Evolutionary conservation across 2,888 invertebrate species (phyloP).

Genomic region (Celastrina argiolus): DNA sequence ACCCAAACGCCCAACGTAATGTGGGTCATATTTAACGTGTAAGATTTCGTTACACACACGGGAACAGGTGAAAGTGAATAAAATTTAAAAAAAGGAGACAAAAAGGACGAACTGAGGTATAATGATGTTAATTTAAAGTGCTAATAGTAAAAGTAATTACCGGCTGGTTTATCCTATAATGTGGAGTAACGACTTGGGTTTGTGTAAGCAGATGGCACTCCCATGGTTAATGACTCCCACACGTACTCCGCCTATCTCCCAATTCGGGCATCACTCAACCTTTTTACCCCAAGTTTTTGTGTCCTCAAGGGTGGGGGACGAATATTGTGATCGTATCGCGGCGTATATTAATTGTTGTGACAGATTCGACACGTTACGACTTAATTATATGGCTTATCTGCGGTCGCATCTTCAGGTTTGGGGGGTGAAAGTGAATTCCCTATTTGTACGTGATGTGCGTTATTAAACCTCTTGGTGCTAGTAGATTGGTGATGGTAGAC

Average conservation of each 20-base stretch:
- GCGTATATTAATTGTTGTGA: slow-evolving; percentile 4
- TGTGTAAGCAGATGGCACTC: not conserved
- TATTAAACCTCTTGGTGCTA: not conserved
- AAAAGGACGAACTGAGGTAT: too few relatives aligned
- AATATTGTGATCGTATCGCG: slow-evolving; percentile 10
- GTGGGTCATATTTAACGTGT: too few relatives aligned
- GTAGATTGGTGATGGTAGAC: not conserved
- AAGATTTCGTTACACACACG: too few relatives aligned
- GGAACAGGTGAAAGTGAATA: too few relatives aligned
- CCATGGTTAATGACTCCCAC: not conserved
- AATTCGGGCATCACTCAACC: not conserved
- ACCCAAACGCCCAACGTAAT: too few relatives aligned
- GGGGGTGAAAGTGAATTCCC: not conserved
- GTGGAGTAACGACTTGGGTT: not conserved
- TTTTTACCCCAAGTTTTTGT: not conserved
- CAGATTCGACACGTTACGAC: slow-evolving; percentile 14
- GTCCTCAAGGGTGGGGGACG: not conserved
- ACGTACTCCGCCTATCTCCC: not conserved
- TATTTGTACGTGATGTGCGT: not conserved
- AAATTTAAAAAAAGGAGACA: too few relatives aligned
- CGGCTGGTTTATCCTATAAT: not conserved
- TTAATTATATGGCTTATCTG: slow-evolving; percentile 6
- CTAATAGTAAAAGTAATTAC: too few relatives aligned
- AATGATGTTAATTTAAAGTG: not conserved
- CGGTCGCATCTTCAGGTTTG: not conserved